These are phyloP conservation scores for Dromas ardeola DNA, from an alignment of 2,113 vertebrate genomes.

Conservation along the genomic window DNA sequence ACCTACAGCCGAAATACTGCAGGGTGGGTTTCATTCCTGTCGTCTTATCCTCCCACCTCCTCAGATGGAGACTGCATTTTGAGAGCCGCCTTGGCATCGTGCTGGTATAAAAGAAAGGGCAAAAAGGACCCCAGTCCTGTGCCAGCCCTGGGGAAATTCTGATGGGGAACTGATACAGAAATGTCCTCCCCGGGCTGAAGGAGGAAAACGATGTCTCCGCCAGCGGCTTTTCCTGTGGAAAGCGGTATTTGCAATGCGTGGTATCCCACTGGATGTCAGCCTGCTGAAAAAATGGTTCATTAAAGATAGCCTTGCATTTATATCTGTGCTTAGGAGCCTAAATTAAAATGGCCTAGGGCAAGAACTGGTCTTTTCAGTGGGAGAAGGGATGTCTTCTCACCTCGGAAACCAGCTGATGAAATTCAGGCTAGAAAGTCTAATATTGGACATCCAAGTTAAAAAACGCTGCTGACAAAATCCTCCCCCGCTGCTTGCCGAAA, in stretches of 20 bases:
- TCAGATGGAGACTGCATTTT: not conserved
- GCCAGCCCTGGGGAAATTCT: not conserved
- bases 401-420: not conserved
- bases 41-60: not conserved
- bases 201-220: not conserved
- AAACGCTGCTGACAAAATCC: not conserved
- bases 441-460: not conserved
- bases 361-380: not conserved
- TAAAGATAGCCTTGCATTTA: not conserved
- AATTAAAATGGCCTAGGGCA: not conserved
- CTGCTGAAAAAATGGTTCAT: not conserved
- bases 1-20: not conserved
- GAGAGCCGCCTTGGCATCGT: not conserved
- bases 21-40: too few relatives aligned
- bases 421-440: not conserved
- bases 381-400: not conserved
- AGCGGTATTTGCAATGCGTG: not conserved
- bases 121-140: not conserved
- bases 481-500: not conserved
- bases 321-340: not conserved
- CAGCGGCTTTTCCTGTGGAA: not conserved
- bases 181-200: not conserved
- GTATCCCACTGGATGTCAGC: not conserved
- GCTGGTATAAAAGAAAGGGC: not conserved
- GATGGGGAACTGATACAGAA: not conserved